Percentiles rank a stretch among this genome's conserved stretches.
Conservation (phyloP, 2,797 vertebrate species). For the Emydoidea blandingii region DNA sequence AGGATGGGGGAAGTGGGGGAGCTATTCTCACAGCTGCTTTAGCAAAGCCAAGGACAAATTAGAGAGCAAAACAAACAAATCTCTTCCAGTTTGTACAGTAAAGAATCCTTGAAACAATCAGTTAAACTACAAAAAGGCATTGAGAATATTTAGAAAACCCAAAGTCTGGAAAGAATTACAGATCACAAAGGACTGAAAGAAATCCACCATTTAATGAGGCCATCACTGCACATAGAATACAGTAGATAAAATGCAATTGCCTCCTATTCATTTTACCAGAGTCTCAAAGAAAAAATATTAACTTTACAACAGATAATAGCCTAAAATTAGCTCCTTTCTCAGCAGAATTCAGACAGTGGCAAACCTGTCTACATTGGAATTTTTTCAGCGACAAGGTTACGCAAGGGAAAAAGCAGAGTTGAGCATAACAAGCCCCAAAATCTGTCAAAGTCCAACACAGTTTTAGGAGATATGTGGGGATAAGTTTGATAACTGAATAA, state of each 20-base stretch:
- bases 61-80: background rate
- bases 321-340: background rate
- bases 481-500: background rate
- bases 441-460: background rate
- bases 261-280: slow-evolving; percentile 32
- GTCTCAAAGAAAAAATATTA: slow-evolving; percentile 40
- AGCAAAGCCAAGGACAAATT: background rate
- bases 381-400: background rate
- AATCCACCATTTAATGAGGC: slow-evolving; percentile 24
- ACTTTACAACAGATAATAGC: slow-evolving; percentile 10
- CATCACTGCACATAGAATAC: background rate
- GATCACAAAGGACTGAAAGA: background rate
- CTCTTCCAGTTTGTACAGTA: background rate
- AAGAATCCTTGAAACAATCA: background rate
- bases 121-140: background rate
- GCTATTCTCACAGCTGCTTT: background rate
- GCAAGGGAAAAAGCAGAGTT: background rate
- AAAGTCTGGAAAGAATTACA: background rate
- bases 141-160: background rate
- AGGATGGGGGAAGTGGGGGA: background rate
- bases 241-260: background rate
- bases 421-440: background rate
- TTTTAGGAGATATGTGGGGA: background rate
- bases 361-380: background rate
- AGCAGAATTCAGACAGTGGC: background rate